A percentile compares a stretch with the other conserved stretches of the same genome.
These are phyloP conservation scores for Merluccius polli DNA, from an alignment of 2,797 vertebrate species.

Conservation along the genomic window DNA sequence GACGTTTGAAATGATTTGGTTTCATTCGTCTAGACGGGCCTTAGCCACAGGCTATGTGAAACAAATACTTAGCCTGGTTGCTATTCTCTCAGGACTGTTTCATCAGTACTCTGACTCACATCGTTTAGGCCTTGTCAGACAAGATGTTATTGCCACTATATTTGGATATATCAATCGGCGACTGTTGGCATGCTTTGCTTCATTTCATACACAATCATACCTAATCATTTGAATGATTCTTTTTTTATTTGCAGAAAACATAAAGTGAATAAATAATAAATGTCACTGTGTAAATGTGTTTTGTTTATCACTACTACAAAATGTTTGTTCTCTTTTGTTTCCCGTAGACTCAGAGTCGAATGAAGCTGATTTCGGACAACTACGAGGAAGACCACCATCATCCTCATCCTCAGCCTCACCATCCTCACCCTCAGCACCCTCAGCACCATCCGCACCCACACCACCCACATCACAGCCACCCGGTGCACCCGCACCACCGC, in stretches of 20 bases:
- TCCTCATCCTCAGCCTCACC: slow-evolving; percentile 76
- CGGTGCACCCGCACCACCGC: slow-evolving; percentile 82
- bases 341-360: slow-evolving; percentile 88
- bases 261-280: slow-evolving; percentile 26
- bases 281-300: slow-evolving; percentile 7
- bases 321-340: slow-evolving; percentile 21
- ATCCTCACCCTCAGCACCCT: slow-evolving; percentile 74
- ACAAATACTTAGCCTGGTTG: slow-evolving; percentile 41
- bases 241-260: slow-evolving; percentile 32
- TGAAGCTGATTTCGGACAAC: slow-evolving; percentile 93
- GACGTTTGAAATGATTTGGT: slow-evolving; percentile 48
- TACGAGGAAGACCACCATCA: slow-evolving; percentile 88
- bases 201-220: slow-evolving; percentile 40
- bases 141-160: slow-evolving; percentile 45
- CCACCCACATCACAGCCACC: slow-evolving; percentile 73
- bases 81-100: slow-evolving; percentile 55
- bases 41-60: slow-evolving; percentile 35
- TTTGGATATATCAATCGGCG: slow-evolving; percentile 50
- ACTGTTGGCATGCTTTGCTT: slow-evolving; percentile 42
- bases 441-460: slow-evolving; percentile 79
- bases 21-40: slow-evolving; percentile 41
- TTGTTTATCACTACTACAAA: slow-evolving; percentile 25
- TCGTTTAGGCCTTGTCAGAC: slow-evolving; percentile 63
- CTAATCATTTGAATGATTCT: slow-evolving; percentile 35
- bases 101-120: slow-evolving; percentile 49